Percentiles rank a stretch among this genome's conserved stretches.
These are phyloP conservation scores for Etia nguti DNA, from an alignment of 2,113 vertebrate species.

Conservation along the genomic window DNA sequence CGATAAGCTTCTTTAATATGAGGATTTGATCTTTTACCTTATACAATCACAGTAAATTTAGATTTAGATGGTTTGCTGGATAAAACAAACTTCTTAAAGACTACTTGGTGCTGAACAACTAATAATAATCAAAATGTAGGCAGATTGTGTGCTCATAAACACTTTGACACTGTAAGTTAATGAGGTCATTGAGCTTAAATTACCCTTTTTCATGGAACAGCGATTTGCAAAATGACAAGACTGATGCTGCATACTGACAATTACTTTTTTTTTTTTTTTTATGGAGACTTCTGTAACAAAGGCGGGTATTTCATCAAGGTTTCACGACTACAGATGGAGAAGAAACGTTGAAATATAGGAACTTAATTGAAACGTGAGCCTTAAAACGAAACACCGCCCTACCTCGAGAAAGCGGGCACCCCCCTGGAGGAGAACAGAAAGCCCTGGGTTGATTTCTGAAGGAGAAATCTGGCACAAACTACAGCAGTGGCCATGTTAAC, in stretches of 20 bases:
- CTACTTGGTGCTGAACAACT: not conserved
- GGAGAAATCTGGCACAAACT: constrained; percentile 31
- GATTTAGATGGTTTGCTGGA: not conserved
- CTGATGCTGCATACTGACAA: not conserved
- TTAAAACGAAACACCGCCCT: not conserved
- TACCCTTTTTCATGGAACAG: not conserved
- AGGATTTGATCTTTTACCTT: not conserved
- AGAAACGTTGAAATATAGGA: not conserved
- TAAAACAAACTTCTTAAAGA: not conserved
- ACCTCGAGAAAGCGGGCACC: constrained; percentile 45
- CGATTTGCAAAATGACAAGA: not conserved
- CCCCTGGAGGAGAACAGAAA: constrained; percentile 16
- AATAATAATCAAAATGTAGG: not conserved
- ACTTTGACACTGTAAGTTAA: not conserved
- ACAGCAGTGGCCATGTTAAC: constrained; percentile 44
- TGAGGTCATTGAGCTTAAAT: not conserved
- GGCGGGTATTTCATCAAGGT: not conserved
- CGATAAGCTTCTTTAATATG: not conserved
- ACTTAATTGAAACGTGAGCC: not conserved
- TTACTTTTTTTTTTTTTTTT: not conserved
- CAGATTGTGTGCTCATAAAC: not conserved
- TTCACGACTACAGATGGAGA: not conserved
- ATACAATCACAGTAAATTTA: not conserved
- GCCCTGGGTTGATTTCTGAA: constrained; percentile 31
- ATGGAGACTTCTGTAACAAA: not conserved